phyloP scores from a whole-genome alignment of 2,888 invertebrate genomes.

The Drosophila diplacantha region DNA sequence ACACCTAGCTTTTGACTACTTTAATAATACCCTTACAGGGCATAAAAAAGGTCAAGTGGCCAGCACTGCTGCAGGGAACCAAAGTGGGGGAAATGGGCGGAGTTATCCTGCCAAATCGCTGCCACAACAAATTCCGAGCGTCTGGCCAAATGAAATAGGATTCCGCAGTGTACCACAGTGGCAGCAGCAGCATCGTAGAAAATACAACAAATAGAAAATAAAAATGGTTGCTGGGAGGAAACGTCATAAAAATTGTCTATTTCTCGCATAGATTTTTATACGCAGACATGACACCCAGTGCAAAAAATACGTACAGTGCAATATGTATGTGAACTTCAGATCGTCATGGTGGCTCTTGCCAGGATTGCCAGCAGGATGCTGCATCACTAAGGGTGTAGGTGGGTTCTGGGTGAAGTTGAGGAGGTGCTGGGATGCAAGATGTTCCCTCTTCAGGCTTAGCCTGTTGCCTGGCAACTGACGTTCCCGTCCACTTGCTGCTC shows the following conservation, averaged over 20 bases:
- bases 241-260: conserved; percentile 52
- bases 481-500: background rate
- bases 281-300: conserved; percentile 2
- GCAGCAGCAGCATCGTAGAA: conserved; percentile 11
- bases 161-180: conserved; percentile 32
- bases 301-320: conserved; percentile 5
- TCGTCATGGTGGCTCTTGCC: conserved; percentile 15
- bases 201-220: conserved; percentile 16
- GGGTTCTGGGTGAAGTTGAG: background rate
- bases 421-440: background rate
- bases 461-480: conserved; percentile 25
- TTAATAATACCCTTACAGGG: background rate
- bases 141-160: conserved; percentile 44
- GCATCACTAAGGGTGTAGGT: background rate
- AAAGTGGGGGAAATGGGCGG: background rate
- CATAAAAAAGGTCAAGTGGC: background rate
- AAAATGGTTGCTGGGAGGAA: conserved; percentile 32
- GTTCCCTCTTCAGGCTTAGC: background rate
- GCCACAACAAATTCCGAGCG: conserved; percentile 40
- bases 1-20: background rate
- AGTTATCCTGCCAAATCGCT: conserved; percentile 43
- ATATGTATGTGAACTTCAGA: conserved; percentile 1
- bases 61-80: background rate
- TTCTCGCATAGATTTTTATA: conserved; percentile 33
- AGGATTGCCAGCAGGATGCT: conserved; percentile 23